Percentiles rank a stretch among this genome's conserved stretches.
Conservation (phyloP, 2,797 vertebrate species). For the Pantherophis vulpinus region DNA sequence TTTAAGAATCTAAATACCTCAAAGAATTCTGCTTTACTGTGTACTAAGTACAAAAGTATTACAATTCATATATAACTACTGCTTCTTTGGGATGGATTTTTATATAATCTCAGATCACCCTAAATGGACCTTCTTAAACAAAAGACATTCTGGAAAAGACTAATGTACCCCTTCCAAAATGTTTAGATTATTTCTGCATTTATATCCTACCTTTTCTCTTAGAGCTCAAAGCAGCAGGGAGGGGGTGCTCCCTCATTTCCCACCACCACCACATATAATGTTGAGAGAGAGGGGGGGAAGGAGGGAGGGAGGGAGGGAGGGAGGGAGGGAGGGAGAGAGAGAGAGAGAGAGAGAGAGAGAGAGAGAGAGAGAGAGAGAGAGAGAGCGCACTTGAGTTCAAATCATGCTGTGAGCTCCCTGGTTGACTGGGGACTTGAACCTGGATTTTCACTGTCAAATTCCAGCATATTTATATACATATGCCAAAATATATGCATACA, state of each 20-base stretch:
- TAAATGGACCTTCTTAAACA: background rate
- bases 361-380: background rate
- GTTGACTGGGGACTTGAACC: background rate
- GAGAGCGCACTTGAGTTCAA: background rate
- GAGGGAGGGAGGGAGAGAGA: background rate
- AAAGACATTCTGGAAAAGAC: background rate
- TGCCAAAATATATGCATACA: background rate
- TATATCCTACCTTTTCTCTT: background rate
- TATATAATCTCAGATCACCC: background rate
- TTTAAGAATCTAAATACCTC: slow-evolving; percentile 4
- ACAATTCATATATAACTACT: background rate
- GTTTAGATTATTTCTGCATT: background rate
- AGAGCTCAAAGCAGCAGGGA: background rate
- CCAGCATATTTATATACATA: background rate
- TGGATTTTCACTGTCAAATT: background rate
- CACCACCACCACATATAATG: background rate
- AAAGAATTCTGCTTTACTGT: background rate
- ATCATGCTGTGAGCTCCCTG: background rate
- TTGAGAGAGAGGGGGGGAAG: background rate
- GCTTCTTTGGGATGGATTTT: no score
- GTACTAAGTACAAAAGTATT: background rate
- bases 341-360: background rate
- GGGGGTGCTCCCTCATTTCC: background rate
- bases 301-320: background rate
- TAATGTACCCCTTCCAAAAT: background rate